A percentile compares a stretch with the other conserved stretches of the same genome.
These are phyloP conservation scores for Xanthia togata DNA, from an alignment of 2,888 invertebrate genomes.

Conservation along the genomic window DNA sequence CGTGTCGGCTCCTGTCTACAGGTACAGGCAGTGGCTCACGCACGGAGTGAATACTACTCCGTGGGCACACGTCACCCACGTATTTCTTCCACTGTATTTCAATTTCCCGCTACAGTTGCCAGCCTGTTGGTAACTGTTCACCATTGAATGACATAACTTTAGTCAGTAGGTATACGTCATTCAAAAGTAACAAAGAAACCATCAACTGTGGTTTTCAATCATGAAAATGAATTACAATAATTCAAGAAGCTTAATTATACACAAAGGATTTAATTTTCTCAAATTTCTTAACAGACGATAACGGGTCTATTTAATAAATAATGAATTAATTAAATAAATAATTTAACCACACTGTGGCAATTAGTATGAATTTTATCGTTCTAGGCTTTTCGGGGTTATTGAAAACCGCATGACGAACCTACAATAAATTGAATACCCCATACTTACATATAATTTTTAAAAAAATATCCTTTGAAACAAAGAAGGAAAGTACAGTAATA, in stretches of 20 bases:
- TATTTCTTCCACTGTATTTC: no score
- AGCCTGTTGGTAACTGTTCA: no score
- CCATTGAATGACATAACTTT: no score
- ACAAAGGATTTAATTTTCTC: not conserved
- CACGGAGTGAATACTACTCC: no score
- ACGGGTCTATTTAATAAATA: not conserved
- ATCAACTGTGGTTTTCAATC: constrained; percentile 1
- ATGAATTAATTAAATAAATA: not conserved
- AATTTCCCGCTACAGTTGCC: no score
- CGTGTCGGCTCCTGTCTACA: no score
- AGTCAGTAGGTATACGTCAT: constrained; percentile 7
- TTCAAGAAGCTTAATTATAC: not conserved
- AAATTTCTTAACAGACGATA: not conserved
- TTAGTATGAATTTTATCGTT: not conserved
- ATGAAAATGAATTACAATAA: not conserved
- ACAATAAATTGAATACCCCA: not conserved
- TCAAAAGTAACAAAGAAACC: not conserved
- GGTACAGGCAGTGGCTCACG: no score
- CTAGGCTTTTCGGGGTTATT: not conserved
- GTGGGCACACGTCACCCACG: no score
- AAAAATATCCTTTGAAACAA: not conserved
- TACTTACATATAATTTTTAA: not conserved
- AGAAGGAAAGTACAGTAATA: constrained; percentile 23
- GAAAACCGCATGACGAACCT: constrained; percentile 30
- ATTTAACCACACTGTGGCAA: not conserved